Evolutionary conservation across 2,113 vertebrate species (phyloP), one percentile per base, ranked within the genome.

Genomic region (Phrynosoma platyrhinos): DNA sequence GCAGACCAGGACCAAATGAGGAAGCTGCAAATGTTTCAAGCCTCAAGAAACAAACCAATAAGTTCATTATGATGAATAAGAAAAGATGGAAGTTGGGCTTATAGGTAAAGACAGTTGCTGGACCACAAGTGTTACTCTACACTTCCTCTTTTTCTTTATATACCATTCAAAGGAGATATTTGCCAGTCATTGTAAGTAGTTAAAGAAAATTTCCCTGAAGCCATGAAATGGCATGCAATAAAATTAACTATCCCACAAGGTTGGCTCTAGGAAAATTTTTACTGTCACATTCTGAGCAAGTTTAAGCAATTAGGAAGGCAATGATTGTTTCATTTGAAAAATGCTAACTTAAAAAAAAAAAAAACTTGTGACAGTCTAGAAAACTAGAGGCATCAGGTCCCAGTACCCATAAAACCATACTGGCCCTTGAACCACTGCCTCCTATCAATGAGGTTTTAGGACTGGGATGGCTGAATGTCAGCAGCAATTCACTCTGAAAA

Each of bases 181-280:
- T 83, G 72, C 72, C 27, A 9, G 62, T 83, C n/a, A 69, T 40
- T 69, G 14, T 6, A 53, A 64, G 32, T 1, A 40, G 9, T 2
- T 36, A 64, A 68, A 86, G 10, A 62, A 64, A 64, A 62, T 68
- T n/a, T 88, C 55, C 42, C 72, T 88, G 80, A 68, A 88, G 8
- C 62, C n/a, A 1, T 87, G 4, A 78, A 86, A 83, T 52, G 58
- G 10, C 42, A 88, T 68, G 23, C 5, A 87, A 42, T 72, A 87
- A 58, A 47, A 47, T 9, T 40, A 85, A 86, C 25, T 4, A 4
- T 20, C 66, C 42, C 20, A 25, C n/a, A 42, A n/a, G 58, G 32
- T n/a, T 72, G 52, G 69, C 69, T 55, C 18, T n/a, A 55, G 62
- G 21, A n/a, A 66, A 82, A 27, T 36, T 72, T 21, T 32, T n/a